Base-by-base conservation (phyloP, 2,113 vertebrate species). In the Pteropus alecto region DNA sequence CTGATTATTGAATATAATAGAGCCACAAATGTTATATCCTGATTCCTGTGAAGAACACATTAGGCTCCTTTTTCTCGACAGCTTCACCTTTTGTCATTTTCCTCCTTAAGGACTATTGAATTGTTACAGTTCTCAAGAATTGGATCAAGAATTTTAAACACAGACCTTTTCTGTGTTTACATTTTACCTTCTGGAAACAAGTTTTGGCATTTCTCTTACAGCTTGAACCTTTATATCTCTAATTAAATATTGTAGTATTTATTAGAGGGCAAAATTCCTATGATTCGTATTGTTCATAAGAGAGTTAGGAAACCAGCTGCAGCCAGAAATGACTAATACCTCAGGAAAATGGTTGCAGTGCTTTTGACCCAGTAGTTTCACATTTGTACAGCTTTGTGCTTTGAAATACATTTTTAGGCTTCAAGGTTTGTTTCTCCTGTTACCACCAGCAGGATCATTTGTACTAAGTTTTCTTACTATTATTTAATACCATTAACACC, bases 371-470 rank as follows among this genome's bases (percentile, higher is more conserved):
- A n/a, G 16, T 73, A 26, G 18, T 89, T 89, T 68, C 38, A 54
- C 15, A 28, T 0, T 38, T 41, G 8, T 61, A 33, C 0, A 78
- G 28, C 19, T 87, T 79, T 60, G 43, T 14, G 33, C n/a, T 87
- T 89, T 92, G 78, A 95, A 74, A 67, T 74, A 43, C 71, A n/a
- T 30, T 95, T 93, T 93, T 43, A 79, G 28, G 21, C 33, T 58
- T 70, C 26, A 83, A 41, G 16, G 10, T 14, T 48, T 71, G 54
- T 87, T 61, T 73, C 38, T 90, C 9, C 65, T 67, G 0, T 86
- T 58, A 63, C 18, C 28, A 79, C 19, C 35, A 63, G 21, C 30
- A 94, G 26, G 90, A 41, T 84, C 15, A n/a, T 76, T 83, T 79
- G 48, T 85, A 78, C 92, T 38, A 68, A 83, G 5, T 84, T 86